Percentiles rank a stretch among this genome's conserved stretches.
phyloP scores from a whole-genome alignment of 2,797 vertebrate genomes.

The Platalea minor region DNA sequence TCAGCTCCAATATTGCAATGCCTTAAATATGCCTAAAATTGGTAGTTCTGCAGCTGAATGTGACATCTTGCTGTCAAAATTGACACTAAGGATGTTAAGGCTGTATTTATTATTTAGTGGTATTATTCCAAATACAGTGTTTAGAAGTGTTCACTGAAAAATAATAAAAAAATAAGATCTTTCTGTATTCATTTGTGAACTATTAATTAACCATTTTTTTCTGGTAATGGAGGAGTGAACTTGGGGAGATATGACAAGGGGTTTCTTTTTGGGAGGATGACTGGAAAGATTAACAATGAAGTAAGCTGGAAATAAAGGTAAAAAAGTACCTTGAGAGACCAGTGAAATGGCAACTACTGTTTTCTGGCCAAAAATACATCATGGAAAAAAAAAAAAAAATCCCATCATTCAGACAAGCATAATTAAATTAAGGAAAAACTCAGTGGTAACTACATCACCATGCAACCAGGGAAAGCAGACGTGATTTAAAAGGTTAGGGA shows the following conservation, averaged over 20 bases:
- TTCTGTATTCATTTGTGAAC: neutral
- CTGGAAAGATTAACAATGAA: neutral
- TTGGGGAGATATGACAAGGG: neutral
- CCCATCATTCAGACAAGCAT: neutral
- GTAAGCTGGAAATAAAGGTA: neutral
- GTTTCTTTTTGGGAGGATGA: neutral
- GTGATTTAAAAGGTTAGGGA: neutral
- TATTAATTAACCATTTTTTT: neutral
- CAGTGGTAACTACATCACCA: neutral
- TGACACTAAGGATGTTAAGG: neutral
- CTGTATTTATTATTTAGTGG: neutral
- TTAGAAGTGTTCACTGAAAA: neutral
- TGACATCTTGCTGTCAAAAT: neutral
- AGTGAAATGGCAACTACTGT: neutral
- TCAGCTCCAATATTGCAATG: neutral
- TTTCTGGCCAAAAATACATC: neutral
- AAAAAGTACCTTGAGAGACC: neutral
- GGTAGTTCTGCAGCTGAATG: neutral
- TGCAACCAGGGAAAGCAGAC: neutral
- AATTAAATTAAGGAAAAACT: neutral
- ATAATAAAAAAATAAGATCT: no score
- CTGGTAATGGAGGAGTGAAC: neutral
- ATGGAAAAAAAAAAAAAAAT: neutral
- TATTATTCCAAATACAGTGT: neutral
- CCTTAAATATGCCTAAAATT: neutral